Conservation (phyloP, 1,140 invertebrate species). For the Branchinecta lynchi region DNA sequence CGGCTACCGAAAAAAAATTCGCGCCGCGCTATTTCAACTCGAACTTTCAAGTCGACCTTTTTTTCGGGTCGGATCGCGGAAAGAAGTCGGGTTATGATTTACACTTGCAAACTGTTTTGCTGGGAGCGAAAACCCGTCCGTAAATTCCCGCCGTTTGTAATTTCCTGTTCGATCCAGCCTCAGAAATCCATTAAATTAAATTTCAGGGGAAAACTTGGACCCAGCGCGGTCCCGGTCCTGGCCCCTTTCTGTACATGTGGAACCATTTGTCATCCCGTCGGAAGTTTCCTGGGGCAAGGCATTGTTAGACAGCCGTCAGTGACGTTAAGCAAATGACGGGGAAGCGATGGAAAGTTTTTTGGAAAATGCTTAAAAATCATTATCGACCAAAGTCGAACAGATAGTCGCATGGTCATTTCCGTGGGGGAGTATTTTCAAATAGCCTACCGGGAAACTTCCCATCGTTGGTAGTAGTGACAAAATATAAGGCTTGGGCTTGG, state of each 20-base stretch:
- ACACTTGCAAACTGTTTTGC: no score
- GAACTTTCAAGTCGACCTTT: no score
- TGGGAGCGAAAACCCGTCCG: no score
- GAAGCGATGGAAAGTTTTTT: not conserved
- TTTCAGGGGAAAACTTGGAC: not conserved
- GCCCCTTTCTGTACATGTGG: not conserved
- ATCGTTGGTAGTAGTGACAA: no score
- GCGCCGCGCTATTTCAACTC: no score
- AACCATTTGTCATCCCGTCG: not conserved
- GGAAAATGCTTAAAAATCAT: not conserved
- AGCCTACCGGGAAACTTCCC: no score
- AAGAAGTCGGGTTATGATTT: no score
- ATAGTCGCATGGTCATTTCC: not conserved
- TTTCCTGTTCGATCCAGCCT: no score
- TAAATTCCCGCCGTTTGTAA: no score
- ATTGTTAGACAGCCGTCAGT: conserved; percentile 2
- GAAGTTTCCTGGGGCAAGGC: not conserved
- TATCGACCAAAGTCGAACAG: not conserved
- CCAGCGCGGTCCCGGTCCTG: not conserved
- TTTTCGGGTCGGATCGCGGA: no score
- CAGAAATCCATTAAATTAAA: not conserved
- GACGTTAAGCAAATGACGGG: conserved; percentile 8
- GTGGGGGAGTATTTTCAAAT: not conserved
- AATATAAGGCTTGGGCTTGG: no score
- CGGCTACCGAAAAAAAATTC: no score